Conservation (phyloP, 1,140 invertebrate species). For the Drosophila neocordata region DNA sequence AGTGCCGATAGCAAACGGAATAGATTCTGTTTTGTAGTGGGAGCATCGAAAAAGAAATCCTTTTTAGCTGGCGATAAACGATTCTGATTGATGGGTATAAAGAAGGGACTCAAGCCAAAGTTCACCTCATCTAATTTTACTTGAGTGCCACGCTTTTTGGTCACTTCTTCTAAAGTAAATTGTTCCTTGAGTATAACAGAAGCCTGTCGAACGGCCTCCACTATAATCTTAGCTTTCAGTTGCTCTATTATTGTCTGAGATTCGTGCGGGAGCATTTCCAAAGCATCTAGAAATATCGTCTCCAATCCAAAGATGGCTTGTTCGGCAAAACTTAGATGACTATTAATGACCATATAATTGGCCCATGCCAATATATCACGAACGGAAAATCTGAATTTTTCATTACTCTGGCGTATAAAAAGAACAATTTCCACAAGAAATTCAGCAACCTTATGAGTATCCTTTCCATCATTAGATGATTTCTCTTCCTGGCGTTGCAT, state of each 20-base stretch:
- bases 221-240: slow-evolving; percentile 46
- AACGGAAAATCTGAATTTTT: slow-evolving; percentile 93
- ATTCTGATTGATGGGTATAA: slow-evolving; percentile 83
- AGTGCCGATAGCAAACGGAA: slow-evolving; percentile 93
- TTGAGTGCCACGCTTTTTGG: slow-evolving; percentile 49
- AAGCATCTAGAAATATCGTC: slow-evolving; percentile 95
- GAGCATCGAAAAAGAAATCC: slow-evolving; percentile 90
- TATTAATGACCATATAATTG: slow-evolving; percentile 92
- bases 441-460: slow-evolving; percentile 59
- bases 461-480: neutral
- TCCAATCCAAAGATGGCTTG: slow-evolving; percentile 94
- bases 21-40: slow-evolving; percentile 93
- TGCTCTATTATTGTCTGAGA: slow-evolving; percentile 57
- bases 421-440: slow-evolving; percentile 77
- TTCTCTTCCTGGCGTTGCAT: slow-evolving; percentile 40
- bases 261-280: slow-evolving; percentile 86
- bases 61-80: slow-evolving; percentile 57
- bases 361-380: slow-evolving; percentile 97
- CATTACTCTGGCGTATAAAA: slow-evolving; percentile 79
- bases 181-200: slow-evolving; percentile 40
- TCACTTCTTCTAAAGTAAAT: slow-evolving; percentile 48
- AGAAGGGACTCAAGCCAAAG: slow-evolving; percentile 90
- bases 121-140: slow-evolving; percentile 47
- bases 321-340: slow-evolving; percentile 84
- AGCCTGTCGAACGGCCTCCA: slow-evolving; percentile 58